Evolutionary conservation across 2,888 invertebrate genomes (phyloP).

Genomic region (Monopis laevigella): DNA sequence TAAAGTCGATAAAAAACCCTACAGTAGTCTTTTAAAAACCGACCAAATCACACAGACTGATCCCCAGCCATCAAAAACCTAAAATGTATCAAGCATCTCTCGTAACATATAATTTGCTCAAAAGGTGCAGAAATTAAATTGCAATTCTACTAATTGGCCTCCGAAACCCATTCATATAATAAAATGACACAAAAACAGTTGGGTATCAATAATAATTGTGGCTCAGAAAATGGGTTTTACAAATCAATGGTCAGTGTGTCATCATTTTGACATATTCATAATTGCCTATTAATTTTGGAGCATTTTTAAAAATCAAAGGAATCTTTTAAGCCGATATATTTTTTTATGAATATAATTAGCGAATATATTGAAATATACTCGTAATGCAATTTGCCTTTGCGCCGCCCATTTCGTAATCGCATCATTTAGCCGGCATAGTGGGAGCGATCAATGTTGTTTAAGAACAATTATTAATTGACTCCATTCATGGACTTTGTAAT

Average conservation of each 20-base stretch:
- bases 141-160: slow-evolving; percentile 31
- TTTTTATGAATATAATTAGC: not conserved
- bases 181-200: slow-evolving; percentile 44
- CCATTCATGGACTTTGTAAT: too few relatives aligned
- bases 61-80: slow-evolving; percentile 9
- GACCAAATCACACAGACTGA: slow-evolving; percentile 3
- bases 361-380: too few relatives aligned
- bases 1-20: too few relatives aligned
- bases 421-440: too few relatives aligned
- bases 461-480: too few relatives aligned
- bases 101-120: slow-evolving; percentile 6
- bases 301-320: not conserved
- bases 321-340: not conserved
- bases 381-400: too few relatives aligned
- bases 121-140: slow-evolving; percentile 19
- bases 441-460: too few relatives aligned
- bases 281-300: not conserved
- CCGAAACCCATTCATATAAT: slow-evolving; percentile 48
- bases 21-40: too few relatives aligned
- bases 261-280: slow-evolving; percentile 49
- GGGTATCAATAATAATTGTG: slow-evolving; percentile 34
- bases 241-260: slow-evolving; percentile 42
- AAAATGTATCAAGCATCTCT: slow-evolving; percentile 13
- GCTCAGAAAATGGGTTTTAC: slow-evolving; percentile 32
- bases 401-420: too few relatives aligned